These are phyloP conservation scores for Melanotaenia duboulayi DNA, from an alignment of 2,113 vertebrate genomes.

Conservation along the genomic window DNA sequence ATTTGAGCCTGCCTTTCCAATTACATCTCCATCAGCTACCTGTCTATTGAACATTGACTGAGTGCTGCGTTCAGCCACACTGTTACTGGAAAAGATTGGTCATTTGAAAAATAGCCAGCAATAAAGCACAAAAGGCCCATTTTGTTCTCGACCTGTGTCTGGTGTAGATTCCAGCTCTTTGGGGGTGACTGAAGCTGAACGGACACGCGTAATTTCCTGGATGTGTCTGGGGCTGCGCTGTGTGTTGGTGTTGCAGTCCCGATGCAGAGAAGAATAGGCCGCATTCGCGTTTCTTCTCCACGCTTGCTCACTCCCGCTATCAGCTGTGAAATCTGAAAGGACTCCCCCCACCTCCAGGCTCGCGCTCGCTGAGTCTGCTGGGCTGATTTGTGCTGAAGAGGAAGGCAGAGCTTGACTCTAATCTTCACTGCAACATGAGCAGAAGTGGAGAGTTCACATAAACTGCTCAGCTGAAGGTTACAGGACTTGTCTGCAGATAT, in stretches of 20 bases:
- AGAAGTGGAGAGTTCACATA: conserved; percentile 19
- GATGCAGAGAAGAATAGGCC: conserved; percentile 48
- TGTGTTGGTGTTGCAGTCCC: conserved; percentile 58
- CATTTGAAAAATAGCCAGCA: conserved; percentile 60
- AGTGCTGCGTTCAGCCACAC: conserved; percentile 36
- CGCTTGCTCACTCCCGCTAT: conserved; percentile 46
- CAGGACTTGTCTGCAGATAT: background rate
- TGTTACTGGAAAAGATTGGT: conserved; percentile 51
- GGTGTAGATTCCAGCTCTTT: conserved; percentile 21
- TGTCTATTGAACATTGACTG: conserved; percentile 59
- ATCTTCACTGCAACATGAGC: conserved; percentile 50
- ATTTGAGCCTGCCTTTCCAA: conserved; percentile 74
- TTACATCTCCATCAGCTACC: conserved; percentile 69
- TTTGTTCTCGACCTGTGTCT: conserved; percentile 14
- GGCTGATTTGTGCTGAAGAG: conserved; percentile 47
- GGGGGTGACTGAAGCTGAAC: conserved; percentile 40
- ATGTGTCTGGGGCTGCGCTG: conserved; percentile 29
- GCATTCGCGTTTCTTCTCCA: conserved; percentile 40
- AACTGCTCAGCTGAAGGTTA: conserved; percentile 29
- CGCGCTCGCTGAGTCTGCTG: conserved; percentile 28
- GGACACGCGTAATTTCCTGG: conserved; percentile 65
- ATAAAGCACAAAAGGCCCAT: conserved; percentile 52
- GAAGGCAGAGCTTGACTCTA: conserved; percentile 36
- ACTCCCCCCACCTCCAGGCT: background rate
- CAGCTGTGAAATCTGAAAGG: conserved; percentile 66